These are phyloP conservation scores for Anas platyrhynchos DNA, from an alignment of 2,113 vertebrate genomes.

Conservation along the genomic window DNA sequence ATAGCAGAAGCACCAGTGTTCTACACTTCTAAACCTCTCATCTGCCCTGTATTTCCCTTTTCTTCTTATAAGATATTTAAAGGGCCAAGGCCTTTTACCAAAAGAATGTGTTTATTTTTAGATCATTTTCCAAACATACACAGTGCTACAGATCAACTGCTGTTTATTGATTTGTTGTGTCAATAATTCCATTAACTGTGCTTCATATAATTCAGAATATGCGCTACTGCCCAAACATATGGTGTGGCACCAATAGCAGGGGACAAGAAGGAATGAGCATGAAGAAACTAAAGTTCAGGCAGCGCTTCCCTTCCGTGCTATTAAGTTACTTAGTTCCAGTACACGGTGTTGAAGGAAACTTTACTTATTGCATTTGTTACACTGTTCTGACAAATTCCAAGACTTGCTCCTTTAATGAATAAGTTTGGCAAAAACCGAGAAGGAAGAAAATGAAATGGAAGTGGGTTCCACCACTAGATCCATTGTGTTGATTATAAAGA, in stretches of 20 bases:
- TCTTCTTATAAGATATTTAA: constrained; percentile 8
- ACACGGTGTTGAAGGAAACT: not conserved
- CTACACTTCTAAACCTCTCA: not conserved
- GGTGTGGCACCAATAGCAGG: constrained; percentile 43
- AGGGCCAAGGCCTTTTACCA: constrained; percentile 1
- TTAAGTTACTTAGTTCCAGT: constrained; percentile 49
- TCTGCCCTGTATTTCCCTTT: not conserved
- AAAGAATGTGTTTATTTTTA: constrained; percentile 65
- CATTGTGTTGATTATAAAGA: not conserved
- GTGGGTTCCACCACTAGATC: not conserved
- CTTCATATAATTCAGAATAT: constrained; percentile 59
- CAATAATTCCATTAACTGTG: constrained; percentile 58
- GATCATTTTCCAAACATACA: constrained; percentile 46
- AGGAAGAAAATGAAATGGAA: not conserved
- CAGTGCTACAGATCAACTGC: constrained; percentile 40
- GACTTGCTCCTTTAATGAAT: not conserved
- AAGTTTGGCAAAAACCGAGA: not conserved
- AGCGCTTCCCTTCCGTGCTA: constrained; percentile 36
- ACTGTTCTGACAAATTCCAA: not conserved
- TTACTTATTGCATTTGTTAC: not conserved
- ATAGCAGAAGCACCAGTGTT: not conserved
- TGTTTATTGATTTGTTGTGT: constrained; percentile 70
- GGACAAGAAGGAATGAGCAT: constrained; percentile 34
- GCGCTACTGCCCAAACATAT: constrained; percentile 35
- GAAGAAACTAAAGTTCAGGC: constrained; percentile 58